Percentiles rank a stretch among this genome's conserved stretches.
phyloP scores from a whole-genome alignment of 2,797 vertebrate genomes.

The Falco novaeseelandiae region DNA sequence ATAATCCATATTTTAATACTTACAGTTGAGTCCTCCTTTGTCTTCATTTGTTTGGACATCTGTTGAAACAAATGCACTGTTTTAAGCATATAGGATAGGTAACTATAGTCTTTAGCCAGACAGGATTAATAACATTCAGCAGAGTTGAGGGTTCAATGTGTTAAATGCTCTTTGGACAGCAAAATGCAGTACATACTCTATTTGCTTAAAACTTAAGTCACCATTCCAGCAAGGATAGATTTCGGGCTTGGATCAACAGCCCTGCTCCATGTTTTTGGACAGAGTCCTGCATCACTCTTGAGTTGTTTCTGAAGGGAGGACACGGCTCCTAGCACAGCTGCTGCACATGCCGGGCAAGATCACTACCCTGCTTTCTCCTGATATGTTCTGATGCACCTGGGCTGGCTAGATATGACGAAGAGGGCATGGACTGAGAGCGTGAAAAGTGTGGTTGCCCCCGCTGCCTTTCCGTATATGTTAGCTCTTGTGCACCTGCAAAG shows the following conservation, averaged over 20 bases:
- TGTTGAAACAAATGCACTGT: slow-evolving; percentile 14
- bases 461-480: background rate
- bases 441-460: background rate
- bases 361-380: background rate
- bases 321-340: background rate
- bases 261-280: background rate
- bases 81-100: background rate
- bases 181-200: background rate
- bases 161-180: background rate
- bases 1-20: background rate
- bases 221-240: background rate
- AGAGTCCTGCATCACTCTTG: background rate
- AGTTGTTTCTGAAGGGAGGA: background rate
- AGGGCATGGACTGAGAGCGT: background rate
- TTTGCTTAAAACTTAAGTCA: background rate
- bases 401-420: background rate
- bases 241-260: background rate
- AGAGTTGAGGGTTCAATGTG: background rate
- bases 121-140: background rate
- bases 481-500: background rate
- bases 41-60: background rate
- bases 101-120: background rate
- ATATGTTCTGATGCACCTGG: background rate
- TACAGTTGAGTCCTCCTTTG: background rate
- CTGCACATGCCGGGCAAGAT: background rate